Base-by-base conservation (phyloP, 1,140 invertebrate species). In the Trachymyrmex cornetzi region DNA sequence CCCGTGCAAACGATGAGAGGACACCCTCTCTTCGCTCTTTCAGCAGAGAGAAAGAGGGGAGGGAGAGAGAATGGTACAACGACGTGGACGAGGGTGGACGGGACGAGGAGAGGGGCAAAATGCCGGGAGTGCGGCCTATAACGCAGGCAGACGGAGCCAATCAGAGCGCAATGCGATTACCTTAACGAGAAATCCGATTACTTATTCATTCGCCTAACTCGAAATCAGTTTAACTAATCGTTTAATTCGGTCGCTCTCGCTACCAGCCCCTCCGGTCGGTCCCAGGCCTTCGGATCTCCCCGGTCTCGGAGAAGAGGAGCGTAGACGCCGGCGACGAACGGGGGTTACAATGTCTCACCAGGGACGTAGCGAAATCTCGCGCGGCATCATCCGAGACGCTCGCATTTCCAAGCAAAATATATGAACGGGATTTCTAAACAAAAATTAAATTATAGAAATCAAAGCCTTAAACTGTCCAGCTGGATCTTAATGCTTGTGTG, bases 171-270 rank as follows among this genome's bases (percentile, higher is more conserved):
- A 95, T 95, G 93, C 93, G 94, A 95, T 95, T 95, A 95, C 93
- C 94, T 95, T 95, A 95, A 95, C 94, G 94, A 94, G 94, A 94
- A 95, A 95, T 95, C 94, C 94, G 94, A 95, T 95, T 95, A 95
- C 94, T 95, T 95, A 95, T 95, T 95, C 94, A 95, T 95, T 95
- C 94, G 93, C 93, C 94, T 94, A 94, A 94, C 94, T 95, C 92
- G 94, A 95, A 95, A 95, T 95, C 94, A 95, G 94, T 95, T 95
- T 95, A 95, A 95, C 94, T 95, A 95, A 95, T 95, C 94, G 94
- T 94, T 95, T 95, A 95, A 95, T 95, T 95, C 94, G 94, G 93
- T 93, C 89, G 92, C 88, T 91, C 88, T 91, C 75, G 61, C 82
- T 90, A 92, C 80, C 55, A 57, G 38, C 87, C 87, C 89, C 77